Conservation (phyloP, 1,140 invertebrate genomes). For the Papilio aristodemus region DNA sequence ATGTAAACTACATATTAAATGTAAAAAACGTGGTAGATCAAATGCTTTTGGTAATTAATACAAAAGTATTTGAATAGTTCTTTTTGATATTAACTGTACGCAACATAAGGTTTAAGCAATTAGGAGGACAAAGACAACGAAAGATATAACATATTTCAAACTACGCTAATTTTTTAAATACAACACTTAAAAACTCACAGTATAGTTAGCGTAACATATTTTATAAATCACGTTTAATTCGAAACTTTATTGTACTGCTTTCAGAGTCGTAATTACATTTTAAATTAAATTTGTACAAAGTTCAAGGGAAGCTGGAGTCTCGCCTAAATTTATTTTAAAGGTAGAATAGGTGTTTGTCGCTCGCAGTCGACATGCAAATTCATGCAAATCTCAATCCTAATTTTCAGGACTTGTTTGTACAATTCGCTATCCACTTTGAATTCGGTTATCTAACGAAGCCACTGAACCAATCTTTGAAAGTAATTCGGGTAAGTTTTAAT, state of each 20-base stretch:
- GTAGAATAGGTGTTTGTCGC: conserved; percentile 32
- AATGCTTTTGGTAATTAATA: too few relatives aligned
- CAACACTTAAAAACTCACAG: too few relatives aligned
- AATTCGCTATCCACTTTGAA: conserved; percentile 24
- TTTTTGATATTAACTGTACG: too few relatives aligned
- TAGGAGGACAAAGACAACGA: too few relatives aligned
- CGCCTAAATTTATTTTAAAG: conserved; percentile 25
- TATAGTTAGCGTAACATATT: not conserved
- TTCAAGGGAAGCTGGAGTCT: not conserved
- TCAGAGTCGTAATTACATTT: not conserved
- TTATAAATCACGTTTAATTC: not conserved
- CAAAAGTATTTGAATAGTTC: too few relatives aligned
- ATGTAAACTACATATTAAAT: too few relatives aligned
- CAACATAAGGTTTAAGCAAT: too few relatives aligned
- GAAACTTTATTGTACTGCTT: not conserved
- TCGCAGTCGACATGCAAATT: conserved; percentile 37
- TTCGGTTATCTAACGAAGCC: conserved; percentile 27
- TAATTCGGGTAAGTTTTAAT: not conserved
- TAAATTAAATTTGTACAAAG: conserved; percentile 8
- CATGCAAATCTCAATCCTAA: conserved; percentile 36
- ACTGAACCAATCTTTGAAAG: conserved; percentile 22
- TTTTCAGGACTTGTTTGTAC: conserved; percentile 30
- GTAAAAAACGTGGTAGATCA: too few relatives aligned
- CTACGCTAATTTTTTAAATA: too few relatives aligned
- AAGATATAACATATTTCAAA: too few relatives aligned